These are phyloP conservation scores for Dilophus febrilis DNA, from an alignment of 2,888 invertebrate genomes.

Conservation along the genomic window DNA sequence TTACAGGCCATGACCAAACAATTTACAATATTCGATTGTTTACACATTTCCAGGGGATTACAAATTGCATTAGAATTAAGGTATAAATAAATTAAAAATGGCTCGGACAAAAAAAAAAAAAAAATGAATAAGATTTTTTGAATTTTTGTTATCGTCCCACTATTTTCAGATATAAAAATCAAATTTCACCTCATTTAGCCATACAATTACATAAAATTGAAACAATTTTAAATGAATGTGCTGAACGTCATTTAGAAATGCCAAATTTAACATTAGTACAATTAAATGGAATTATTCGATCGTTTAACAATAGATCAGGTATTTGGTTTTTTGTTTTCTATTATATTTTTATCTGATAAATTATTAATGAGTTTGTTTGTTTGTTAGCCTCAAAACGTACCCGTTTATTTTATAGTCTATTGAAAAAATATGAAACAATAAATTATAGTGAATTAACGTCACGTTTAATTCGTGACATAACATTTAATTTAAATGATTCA, in stretches of 20 bases:
- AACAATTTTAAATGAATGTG: conserved; percentile 21
- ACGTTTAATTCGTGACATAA: conserved; percentile 29
- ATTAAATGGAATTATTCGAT: conserved; percentile 22
- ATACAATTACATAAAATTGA: conserved; percentile 21
- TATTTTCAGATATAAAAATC: conserved; percentile 18
- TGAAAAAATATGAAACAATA: conserved; percentile 22
- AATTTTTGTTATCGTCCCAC: too few species aligned
- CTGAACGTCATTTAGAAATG: conserved; percentile 20
- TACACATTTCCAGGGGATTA: conserved; percentile 30
- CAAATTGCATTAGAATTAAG: conserved; percentile 25
- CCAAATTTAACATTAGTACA: conserved; percentile 16
- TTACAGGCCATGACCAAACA: conserved; percentile 28
- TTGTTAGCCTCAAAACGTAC: conserved; percentile 23
- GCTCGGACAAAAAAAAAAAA: too few species aligned
- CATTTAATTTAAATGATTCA: conserved; percentile 27
- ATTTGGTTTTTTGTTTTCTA: conserved; percentile 8
- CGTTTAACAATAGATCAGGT: conserved; percentile 23
- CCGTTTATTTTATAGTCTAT: conserved; percentile 22
- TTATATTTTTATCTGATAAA: too few species aligned
- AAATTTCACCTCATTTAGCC: conserved; percentile 15
- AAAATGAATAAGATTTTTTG: too few species aligned
- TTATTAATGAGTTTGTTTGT: conserved; percentile 16
- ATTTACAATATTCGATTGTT: conserved; percentile 27
- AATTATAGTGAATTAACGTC: conserved; percentile 28
- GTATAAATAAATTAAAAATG: too few species aligned